Conservation (phyloP, 2,797 vertebrate genomes). For the Eulemur albifrons region DNA sequence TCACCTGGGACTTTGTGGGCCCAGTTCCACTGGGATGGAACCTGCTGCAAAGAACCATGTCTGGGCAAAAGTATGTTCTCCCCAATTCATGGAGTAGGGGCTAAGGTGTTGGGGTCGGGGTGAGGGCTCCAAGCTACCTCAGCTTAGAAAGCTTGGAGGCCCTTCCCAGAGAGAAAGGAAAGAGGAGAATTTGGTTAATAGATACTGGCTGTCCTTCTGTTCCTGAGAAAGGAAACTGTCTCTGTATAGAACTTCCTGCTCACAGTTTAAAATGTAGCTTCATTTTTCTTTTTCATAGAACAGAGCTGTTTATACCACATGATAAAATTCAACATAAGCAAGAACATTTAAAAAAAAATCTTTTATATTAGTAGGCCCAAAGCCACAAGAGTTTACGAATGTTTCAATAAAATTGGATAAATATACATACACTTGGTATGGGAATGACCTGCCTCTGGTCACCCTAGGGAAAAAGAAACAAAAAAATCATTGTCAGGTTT, state of each 20-base stretch:
- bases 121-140: background rate
- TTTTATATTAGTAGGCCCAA: background rate
- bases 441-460: constrained; percentile 97
- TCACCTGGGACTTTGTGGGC: background rate
- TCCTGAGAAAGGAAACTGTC: background rate
- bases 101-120: too few species aligned
- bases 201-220: background rate
- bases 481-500: constrained; percentile 68
- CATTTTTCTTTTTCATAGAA: background rate
- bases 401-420: constrained; percentile 79
- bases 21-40: background rate
- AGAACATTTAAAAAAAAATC: background rate
- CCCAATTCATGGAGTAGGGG: background rate
- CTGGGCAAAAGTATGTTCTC: background rate
- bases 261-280: background rate
- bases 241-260: background rate
- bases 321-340: background rate
- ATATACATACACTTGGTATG: constrained; percentile 96
- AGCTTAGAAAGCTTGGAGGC: background rate
- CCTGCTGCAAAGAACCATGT: background rate
- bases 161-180: background rate
- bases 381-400: background rate
- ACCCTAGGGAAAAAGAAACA: constrained; percentile 90
- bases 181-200: background rate
- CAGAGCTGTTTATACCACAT: background rate